These are phyloP conservation scores for Urechis unicinctus DNA, from an alignment of 2,888 invertebrate species.

Conservation along the genomic window DNA sequence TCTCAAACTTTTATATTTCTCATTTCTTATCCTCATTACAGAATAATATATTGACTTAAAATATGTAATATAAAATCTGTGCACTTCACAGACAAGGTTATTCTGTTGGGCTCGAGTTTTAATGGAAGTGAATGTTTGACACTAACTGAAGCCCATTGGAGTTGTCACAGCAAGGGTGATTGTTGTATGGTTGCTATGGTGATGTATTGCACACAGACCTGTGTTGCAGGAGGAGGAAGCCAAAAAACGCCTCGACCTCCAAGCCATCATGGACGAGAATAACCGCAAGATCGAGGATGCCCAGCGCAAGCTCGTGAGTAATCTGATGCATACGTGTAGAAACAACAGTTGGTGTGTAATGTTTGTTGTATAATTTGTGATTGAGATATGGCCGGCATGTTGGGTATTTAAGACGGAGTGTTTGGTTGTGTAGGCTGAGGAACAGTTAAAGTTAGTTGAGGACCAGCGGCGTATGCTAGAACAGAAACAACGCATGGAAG, in stretches of 20 bases:
- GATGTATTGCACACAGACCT: no score
- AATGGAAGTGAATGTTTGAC: no score
- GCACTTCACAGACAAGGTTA: no score
- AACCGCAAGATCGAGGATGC: slow-evolving; percentile 96
- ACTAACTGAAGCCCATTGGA: no score
- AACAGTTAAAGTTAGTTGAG: slow-evolving; percentile 90
- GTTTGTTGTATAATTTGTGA: not conserved
- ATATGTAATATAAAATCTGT: no score
- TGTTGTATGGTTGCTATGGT: no score
- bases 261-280: slow-evolving; percentile 95
- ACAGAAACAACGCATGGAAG: slow-evolving; percentile 83
- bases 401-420: not conserved
- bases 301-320: slow-evolving; percentile 84
- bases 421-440: slow-evolving; percentile 70
- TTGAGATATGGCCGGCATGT: slow-evolving; percentile 1
- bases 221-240: slow-evolving; percentile 97
- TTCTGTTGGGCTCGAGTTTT: no score
- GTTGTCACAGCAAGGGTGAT: no score
- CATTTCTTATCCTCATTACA: no score
- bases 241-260: slow-evolving; percentile 89
- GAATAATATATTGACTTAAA: no score
- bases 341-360: not conserved
- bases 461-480: slow-evolving; percentile 89
- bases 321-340: slow-evolving; percentile 20
- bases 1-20: no score